A percentile compares a stretch with the other conserved stretches of the same genome.
phyloP scores from a whole-genome alignment of 2,113 vertebrate species.

The Muntiacus reevesi region DNA sequence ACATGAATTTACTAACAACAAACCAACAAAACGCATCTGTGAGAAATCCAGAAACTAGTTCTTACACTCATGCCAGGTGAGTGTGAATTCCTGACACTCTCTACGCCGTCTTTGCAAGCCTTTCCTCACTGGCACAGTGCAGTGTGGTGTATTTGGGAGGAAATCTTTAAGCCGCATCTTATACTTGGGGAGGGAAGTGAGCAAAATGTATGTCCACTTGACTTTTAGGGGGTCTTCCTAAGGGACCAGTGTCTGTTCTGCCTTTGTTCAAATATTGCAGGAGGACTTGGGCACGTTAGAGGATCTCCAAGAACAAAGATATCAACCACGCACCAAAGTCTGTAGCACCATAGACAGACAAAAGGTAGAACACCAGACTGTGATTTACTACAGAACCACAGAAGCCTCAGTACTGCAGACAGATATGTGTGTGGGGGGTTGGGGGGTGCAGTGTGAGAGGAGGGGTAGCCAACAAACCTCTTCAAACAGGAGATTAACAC shows the following conservation, averaged over 20 bases:
- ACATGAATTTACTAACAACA: not conserved
- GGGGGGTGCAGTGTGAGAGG: not conserved
- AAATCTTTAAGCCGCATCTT: not conserved
- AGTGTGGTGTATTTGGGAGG: not conserved
- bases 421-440: not conserved
- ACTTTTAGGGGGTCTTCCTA: not conserved
- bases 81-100: not conserved
- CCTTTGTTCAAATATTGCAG: not conserved
- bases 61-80: too few species aligned
- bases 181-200: not conserved
- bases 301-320: not conserved
- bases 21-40: not conserved
- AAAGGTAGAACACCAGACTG: not conserved
- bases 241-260: not conserved
- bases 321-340: not conserved
- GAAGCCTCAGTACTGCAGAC: not conserved
- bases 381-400: not conserved
- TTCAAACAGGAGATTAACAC: not conserved
- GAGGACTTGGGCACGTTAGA: not conserved
- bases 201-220: not conserved
- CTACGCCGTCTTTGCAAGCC: not conserved
- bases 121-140: not conserved
- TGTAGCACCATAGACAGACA: not conserved
- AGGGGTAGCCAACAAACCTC: not conserved
- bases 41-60: not conserved